Evolutionary conservation across 2,797 vertebrate species (phyloP), one percentile per base, ranked within the genome.

Genomic region (Orestias chungarensis): DNA sequence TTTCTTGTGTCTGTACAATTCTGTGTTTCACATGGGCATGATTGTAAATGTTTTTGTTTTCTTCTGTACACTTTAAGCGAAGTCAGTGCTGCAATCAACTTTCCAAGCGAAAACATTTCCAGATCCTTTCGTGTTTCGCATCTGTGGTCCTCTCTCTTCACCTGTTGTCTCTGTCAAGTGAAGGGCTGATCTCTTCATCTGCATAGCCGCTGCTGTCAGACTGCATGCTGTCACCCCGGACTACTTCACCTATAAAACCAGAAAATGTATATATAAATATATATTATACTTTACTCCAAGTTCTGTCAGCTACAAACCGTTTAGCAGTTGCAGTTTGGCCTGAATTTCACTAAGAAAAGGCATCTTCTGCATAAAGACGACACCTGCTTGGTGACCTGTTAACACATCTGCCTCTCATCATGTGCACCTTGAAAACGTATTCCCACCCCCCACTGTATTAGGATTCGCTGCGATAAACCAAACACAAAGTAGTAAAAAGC

Each of bases 141-240:
- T 23, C 12, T 1, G 47, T 4, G 0, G 31, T 42, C 10, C 49
- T 15, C 3, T 2, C 35, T 64, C 73, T 40, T 90, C 71, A 89
- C 73, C 76, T 86, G 67, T 62, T 55, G 3, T 79, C 46, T 80
- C 62, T 84, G 40, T 83, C 86, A 8, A 65, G 46, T 3, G 71
- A 76, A 1, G 73, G 23, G 18, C 81, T 71, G 68, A 82, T 33
- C 52, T 95, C 94, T 73, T 96, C 94, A 8, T 96, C 94, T 0
- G 76, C 84, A 0, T 95, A 96, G 73, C 93, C 92, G 15, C 93
- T 95, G 92, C 95, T 95, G 89, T 95, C 93, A 0, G 95, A 95
- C 69, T 88, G 92, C 35, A 81, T 55, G 42, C 93, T 93, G 89
- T 93, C 81, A 1, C 85, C 85, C 7, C 91, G 92, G 15, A 83